Evolutionary conservation across 1,140 invertebrate genomes (phyloP).

Genomic region (Lepidurus apus): DNA sequence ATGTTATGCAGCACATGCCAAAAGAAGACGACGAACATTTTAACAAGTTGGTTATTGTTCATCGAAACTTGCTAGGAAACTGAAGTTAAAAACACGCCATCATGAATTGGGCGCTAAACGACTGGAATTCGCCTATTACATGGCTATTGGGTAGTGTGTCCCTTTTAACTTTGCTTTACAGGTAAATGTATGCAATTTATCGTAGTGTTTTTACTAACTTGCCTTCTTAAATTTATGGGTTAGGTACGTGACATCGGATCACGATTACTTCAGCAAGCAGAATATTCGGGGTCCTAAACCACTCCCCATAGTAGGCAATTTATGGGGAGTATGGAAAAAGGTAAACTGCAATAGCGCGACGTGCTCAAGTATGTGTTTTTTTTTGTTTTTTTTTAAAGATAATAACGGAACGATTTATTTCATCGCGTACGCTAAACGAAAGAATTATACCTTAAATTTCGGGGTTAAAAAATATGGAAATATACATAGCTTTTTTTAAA

Average conservation of each 20-base stretch:
- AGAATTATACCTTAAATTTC: no score
- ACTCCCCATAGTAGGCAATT: constrained; percentile 27
- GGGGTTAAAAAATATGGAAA: no score
- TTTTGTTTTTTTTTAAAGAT: neutral
- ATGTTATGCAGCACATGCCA: no score
- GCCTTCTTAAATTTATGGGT: neutral
- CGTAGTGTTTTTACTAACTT: no score
- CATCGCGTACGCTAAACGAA: neutral
- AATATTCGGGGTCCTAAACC: constrained; percentile 33
- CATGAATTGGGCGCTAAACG: neutral
- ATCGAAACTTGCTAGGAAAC: no score
- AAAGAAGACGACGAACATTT: no score
- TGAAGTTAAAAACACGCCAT: no score
- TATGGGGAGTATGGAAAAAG: constrained; percentile 33
- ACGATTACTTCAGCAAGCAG: constrained; percentile 31
- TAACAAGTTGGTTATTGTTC: no score
- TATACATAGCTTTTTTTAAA: no score
- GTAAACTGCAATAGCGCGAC: neutral
- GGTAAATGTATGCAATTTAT: neutral
- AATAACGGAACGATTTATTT: neutral
- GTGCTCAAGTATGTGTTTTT: no score
- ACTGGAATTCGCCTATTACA: neutral
- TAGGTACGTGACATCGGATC: constrained; percentile 3
- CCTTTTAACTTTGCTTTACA: neutral
- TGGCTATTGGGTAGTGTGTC: neutral